Conservation (phyloP, 2,113 vertebrate species). For the Rallus limicola region DNA sequence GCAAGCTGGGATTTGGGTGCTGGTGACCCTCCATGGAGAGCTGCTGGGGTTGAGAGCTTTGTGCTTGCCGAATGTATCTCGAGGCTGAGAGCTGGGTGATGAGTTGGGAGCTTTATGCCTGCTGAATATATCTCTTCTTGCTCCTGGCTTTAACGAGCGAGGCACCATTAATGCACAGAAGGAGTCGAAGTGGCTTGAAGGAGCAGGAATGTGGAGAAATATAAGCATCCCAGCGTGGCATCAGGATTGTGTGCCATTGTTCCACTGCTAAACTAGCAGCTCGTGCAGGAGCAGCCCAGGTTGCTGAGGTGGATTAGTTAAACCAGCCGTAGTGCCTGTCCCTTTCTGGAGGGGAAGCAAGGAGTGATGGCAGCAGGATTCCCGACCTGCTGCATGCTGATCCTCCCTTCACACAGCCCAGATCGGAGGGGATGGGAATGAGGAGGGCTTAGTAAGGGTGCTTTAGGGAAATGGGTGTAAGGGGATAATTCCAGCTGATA, state of each 20-base stretch:
- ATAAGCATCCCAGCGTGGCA: not conserved
- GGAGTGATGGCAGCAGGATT: not conserved
- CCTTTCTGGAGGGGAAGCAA: not conserved
- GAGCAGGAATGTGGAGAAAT: not conserved
- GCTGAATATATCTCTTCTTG: not conserved
- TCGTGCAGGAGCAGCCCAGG: not conserved
- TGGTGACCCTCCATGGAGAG: not conserved
- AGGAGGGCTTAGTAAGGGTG: not conserved
- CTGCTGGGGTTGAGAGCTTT: not conserved
- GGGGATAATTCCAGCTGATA: not conserved
- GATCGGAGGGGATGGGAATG: accelerated
- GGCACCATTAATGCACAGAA: not conserved
- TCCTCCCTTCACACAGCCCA: not conserved
- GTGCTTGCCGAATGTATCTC: too few relatives aligned
- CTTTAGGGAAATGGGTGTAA: not conserved
- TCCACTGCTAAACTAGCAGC: not conserved
- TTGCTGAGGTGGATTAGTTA: not conserved
- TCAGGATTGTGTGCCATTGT: not conserved
- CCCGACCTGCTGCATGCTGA: not conserved
- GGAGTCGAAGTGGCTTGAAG: not conserved
- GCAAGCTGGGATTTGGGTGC: not conserved
- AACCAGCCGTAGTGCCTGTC: not conserved
- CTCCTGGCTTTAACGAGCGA: not conserved
- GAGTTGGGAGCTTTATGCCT: not conserved
- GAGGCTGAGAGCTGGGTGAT: too few relatives aligned